A percentile compares a stretch with the other conserved stretches of the same genome.
Conservation (phyloP, 2,797 vertebrate genomes). For the Acanthurus tractus region DNA sequence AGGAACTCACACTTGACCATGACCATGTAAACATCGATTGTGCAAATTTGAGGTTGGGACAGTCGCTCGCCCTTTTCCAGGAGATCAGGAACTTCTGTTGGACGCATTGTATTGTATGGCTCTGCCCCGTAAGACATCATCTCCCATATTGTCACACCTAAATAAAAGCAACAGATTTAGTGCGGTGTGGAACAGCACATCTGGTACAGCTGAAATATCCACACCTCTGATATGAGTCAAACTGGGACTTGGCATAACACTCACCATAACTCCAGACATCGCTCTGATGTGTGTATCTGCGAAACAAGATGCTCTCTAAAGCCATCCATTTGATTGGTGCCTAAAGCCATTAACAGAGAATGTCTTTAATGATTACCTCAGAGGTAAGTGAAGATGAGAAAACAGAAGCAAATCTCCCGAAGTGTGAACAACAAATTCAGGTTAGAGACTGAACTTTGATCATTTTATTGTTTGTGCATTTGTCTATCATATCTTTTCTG, state of each 20-base stretch:
- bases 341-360: slow-evolving; percentile 70
- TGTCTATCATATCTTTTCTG: slow-evolving; percentile 6
- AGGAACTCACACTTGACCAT: slow-evolving; percentile 95
- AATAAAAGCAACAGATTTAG: slow-evolving; percentile 23
- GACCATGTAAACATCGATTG: slow-evolving; percentile 99
- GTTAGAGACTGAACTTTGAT: slow-evolving; percentile 27
- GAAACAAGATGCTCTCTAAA: slow-evolving; percentile 95
- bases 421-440: background rate
- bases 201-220: background rate
- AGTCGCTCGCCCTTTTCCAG: slow-evolving; percentile 95
- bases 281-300: slow-evolving; percentile 96
- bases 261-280: slow-evolving; percentile 98
- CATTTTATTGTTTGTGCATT: background rate
- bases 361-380: background rate
- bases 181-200: background rate
- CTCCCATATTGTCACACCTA: slow-evolving; percentile 97
- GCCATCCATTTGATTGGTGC: slow-evolving; percentile 97
- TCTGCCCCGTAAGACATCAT: slow-evolving; percentile 97
- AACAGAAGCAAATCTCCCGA: background rate
- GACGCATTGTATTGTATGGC: slow-evolving; percentile 89
- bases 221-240: background rate
- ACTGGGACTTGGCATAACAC: slow-evolving; percentile 44
- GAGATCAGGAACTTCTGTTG: slow-evolving; percentile 92
- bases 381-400: background rate
- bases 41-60: slow-evolving; percentile 95